Base-by-base conservation (phyloP, 2,888 invertebrate species). In the Xylophagus ater region DNA sequence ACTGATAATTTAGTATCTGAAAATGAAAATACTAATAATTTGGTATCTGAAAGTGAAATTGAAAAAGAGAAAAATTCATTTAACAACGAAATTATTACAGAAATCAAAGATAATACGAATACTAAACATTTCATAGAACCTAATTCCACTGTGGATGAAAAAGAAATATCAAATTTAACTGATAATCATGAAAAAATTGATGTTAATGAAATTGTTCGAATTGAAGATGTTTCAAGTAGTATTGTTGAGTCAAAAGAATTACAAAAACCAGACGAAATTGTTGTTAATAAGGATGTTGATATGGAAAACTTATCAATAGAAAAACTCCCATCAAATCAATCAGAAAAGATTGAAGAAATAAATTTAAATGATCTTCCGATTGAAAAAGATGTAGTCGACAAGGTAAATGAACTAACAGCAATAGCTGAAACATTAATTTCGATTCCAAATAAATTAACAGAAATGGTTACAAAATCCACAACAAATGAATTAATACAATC, bases 351-450 rank as follows among this genome's bases (percentile, higher is more conserved):
- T 10, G 29, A 36, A 3, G 20, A 4, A 8, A 17, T 28, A 3
- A 17, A 13, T 29, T 9, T 20, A 10, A 29, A 36, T 14, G 36
- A 36, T 10, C 19, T 29, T 23, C 31, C 31, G 12, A 37, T 31
- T 3, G 8, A 18, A 2, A 31, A 24, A 4, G 37, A 31, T 15
- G 17, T 31, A 2, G 30, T 31, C 5, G n/a, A n/a, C n/a, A 25
- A 31, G n/a, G 29, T 21, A 3, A 47, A 45, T 29, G 49, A 47
- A 25, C 24, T 51, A 10, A 47, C 44, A 18, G 49, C 47, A n/a
- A n/a, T n/a, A 0, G 50, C 48, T 20, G 49, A 51, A 39, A 47
- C 50, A 3, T 34, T 51, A 23, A 42, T 51, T 9, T 48, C 48
- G 30, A 49, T 51, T 34, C 50, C 50, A 18, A 45, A 43, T 14